Base-by-base conservation (phyloP, 2,797 vertebrate species). In the Lepilemur septentrionalis region DNA sequence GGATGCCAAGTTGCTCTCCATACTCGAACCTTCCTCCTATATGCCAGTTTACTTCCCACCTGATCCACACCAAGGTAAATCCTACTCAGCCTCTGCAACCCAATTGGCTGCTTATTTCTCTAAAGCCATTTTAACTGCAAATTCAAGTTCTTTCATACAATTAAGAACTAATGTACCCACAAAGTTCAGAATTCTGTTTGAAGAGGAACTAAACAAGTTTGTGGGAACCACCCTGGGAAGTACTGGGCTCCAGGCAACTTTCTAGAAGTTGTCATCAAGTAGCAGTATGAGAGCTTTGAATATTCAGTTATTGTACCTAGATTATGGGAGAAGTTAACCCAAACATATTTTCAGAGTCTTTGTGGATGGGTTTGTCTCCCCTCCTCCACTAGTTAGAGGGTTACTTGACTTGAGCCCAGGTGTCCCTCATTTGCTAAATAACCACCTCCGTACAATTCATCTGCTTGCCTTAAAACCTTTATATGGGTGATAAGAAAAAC, bases 401-500 rank as follows among this genome's bases (percentile, higher is more conserved):
- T 93, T 84, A 63, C 75, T 91, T 89, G n/a, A 78, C 38, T 43
- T 73, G 13, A 81, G 72, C 30, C 89, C 93, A 95, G 91, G 91
- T 95, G 87, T 94, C 96, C 48, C 46, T 95, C 65, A 89, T 87
- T 94, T 94, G 76, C 76, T 82, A 96, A 89, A 70, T 95, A 96
- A 85, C 83, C 65, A 87, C 89, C 82, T 93, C 70, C 73, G 7
- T 72, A 11, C 55, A 67, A 82, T 95, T 88, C 89, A 82, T 95
- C 86, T 79, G 38, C 57, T 96, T 67, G 92, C 95, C 89, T 97
- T 93, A 95, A 96, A 97, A 82, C 80, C 89, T 93, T 94, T 94
- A 93, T 92, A 86, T 7, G 82, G 61, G 57, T 22, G 97, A 96
- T 96, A 96, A 98, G 96, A 95, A 96, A 97, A 97, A 96, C 55